phyloP scores from a whole-genome alignment of 2,797 vertebrate genomes.

The Carapus acus region DNA sequence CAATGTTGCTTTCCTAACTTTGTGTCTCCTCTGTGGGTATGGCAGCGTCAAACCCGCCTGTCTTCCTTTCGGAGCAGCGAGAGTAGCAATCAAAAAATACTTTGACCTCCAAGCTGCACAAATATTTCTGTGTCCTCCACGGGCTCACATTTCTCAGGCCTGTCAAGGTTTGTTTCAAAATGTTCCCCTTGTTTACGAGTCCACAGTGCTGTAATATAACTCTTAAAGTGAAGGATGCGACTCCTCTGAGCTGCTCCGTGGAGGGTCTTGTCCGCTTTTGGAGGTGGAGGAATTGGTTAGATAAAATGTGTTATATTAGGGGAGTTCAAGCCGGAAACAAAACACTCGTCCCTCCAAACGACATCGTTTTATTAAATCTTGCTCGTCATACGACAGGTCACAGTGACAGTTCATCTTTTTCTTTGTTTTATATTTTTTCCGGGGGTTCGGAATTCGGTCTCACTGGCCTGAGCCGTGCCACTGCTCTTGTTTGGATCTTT shows the following conservation, averaged over 20 bases:
- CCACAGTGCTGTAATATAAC: slow-evolving; percentile 19
- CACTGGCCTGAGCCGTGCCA: slow-evolving; percentile 21
- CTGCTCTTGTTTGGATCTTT: slow-evolving; percentile 36
- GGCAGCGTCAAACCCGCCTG: slow-evolving; percentile 29
- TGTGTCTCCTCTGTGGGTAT: slow-evolving; percentile 27
- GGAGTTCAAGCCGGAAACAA: slow-evolving; percentile 4
- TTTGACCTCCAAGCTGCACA: slow-evolving; percentile 60
- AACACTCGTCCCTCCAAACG: not conserved
- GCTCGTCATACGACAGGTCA: not conserved
- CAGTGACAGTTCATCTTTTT: too few relatives aligned
- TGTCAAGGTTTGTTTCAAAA: slow-evolving; percentile 55
- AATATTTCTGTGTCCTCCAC: slow-evolving; percentile 53
- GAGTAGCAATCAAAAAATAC: slow-evolving; percentile 49
- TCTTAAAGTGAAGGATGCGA: slow-evolving; percentile 15
- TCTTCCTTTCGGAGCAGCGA: slow-evolving; percentile 19
- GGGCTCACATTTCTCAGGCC: slow-evolving; percentile 41
- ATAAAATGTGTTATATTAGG: slow-evolving; percentile 22
- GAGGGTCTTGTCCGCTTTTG: slow-evolving; percentile 4
- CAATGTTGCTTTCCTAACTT: slow-evolving; percentile 20
- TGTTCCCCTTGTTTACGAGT: slow-evolving; percentile 39
- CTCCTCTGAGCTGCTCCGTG: slow-evolving; percentile 11
- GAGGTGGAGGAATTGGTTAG: not conserved
- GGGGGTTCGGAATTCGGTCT: slow-evolving; percentile 9
- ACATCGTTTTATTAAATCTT: not conserved
- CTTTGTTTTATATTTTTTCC: not conserved